These are phyloP conservation scores for Formica aserva DNA, from an alignment of 2,888 invertebrate genomes.

Conservation along the genomic window DNA sequence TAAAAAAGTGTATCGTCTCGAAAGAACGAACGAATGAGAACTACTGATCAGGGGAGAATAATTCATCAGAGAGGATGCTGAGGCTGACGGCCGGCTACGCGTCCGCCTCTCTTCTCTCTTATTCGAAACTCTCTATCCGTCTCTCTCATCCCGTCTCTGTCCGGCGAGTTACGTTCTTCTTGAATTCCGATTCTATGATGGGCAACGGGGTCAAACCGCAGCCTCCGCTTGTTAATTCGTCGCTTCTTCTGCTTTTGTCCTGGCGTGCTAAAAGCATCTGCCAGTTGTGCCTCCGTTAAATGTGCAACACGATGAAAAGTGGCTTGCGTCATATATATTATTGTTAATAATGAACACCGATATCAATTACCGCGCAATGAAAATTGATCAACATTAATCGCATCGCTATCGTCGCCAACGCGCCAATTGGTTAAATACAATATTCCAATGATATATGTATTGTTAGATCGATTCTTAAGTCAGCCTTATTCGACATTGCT, in stretches of 20 bases:
- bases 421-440: conserved; percentile 38
- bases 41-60: conserved; percentile 77
- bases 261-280: conserved; percentile 69
- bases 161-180: conserved; percentile 61
- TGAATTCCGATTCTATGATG: conserved; percentile 76
- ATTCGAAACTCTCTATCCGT: conserved; percentile 70
- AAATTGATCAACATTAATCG: conserved; percentile 48
- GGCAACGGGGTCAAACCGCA: conserved; percentile 81
- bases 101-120: conserved; percentile 70
- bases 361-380: conserved; percentile 57
- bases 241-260: conserved; percentile 76
- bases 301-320: conserved; percentile 33
- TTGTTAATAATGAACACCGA: conserved; percentile 42
- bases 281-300: conserved; percentile 37
- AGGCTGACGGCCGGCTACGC: conserved; percentile 78
- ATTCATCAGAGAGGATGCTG: conserved; percentile 82
- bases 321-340: conserved; percentile 32
- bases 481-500: conserved; percentile 1
- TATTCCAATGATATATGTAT: conserved; percentile 32
- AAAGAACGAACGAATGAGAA: conserved; percentile 76
- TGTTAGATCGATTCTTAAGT: conserved; percentile 25
- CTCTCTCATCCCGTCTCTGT: conserved; percentile 70
- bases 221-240: conserved; percentile 79
- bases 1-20: conserved; percentile 22
- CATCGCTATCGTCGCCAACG: not conserved